A percentile compares a stretch with the other conserved stretches of the same genome.
Conservation (phyloP, 2,113 vertebrate species). For the Alligator sinensis region DNA sequence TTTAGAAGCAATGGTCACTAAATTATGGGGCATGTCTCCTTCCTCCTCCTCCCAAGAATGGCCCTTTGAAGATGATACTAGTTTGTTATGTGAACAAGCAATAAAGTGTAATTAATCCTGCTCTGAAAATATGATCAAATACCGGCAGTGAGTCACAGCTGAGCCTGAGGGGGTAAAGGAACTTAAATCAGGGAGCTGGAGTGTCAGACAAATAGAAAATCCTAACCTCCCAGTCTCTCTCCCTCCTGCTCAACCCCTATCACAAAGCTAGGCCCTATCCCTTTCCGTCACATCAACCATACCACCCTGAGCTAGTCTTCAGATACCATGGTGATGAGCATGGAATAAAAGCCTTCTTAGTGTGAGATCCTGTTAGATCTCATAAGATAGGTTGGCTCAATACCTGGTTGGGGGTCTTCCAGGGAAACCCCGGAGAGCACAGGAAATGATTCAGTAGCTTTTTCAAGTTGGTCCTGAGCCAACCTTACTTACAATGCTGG, state of each 20-base stretch:
- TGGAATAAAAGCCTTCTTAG: neutral
- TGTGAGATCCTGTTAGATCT: neutral
- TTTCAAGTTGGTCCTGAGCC: neutral
- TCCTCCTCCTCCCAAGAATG: slow-evolving; percentile 42
- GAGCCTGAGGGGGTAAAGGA: slow-evolving; percentile 7
- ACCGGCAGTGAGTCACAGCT: slow-evolving; percentile 36
- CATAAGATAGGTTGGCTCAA: neutral
- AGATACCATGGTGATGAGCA: accelerated
- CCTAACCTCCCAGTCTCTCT: neutral
- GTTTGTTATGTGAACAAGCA: neutral
- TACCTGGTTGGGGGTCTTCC: neutral
- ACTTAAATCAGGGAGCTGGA: slow-evolving; percentile 7
- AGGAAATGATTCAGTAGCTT: neutral
- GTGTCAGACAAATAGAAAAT: neutral
- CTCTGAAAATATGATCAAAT: slow-evolving; percentile 60
- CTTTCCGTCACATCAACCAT: accelerated
- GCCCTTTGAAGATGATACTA: slow-evolving; percentile 59
- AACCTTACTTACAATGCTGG: neutral
- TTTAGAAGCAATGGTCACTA: slow-evolving; percentile 58
- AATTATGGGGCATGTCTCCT: slow-evolving; percentile 47
- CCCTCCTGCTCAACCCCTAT: neutral
- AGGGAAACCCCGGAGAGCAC: neutral
- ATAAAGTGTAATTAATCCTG: slow-evolving; percentile 60
- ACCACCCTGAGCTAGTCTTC: neutral
- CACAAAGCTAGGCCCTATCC: neutral